Evolutionary conservation across 2,888 invertebrate species (phyloP).

Genomic region (Stegana nigrithorax): DNA sequence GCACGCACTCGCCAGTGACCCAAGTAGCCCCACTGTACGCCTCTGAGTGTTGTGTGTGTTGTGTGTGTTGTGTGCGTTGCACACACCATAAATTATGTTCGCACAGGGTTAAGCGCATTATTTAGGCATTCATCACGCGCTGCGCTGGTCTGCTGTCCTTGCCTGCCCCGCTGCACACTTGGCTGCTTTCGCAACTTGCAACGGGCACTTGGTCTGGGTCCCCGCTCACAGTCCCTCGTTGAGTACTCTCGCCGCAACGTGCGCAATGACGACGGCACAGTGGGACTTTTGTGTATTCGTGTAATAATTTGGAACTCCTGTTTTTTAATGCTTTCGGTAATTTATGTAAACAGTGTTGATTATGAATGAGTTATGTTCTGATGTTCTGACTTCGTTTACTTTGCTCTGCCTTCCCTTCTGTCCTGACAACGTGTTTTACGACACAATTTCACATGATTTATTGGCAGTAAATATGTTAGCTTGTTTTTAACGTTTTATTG

Average conservation of each 20-base stretch:
- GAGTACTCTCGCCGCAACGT: conserved; percentile 3
- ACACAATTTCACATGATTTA: too few relatives aligned
- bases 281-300: conserved; percentile 26
- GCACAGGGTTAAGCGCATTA: conserved; percentile 64
- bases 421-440: too few relatives aligned
- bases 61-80: conserved; percentile 7
- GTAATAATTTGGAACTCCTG: too few relatives aligned
- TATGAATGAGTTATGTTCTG: conserved; percentile 59
- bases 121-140: conserved; percentile 59
- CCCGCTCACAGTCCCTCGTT: conserved; percentile 11
- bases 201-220: neutral
- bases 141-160: conserved; percentile 21
- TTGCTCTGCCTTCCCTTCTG: too few relatives aligned
- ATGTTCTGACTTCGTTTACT: too few relatives aligned
- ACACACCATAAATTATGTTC: conserved; percentile 66
- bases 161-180: neutral
- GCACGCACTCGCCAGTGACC: too few relatives aligned
- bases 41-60: neutral
- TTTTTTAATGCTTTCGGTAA: conserved; percentile 56
- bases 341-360: conserved; percentile 61
- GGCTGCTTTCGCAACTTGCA: neutral
- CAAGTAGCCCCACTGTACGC: too few relatives aligned
- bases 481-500: too few relatives aligned
- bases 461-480: too few relatives aligned
- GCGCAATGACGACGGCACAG: neutral